Evolutionary conservation across 2,797 vertebrate genomes (phyloP).

Genomic region (Tachyglossus aculeatus): DNA sequence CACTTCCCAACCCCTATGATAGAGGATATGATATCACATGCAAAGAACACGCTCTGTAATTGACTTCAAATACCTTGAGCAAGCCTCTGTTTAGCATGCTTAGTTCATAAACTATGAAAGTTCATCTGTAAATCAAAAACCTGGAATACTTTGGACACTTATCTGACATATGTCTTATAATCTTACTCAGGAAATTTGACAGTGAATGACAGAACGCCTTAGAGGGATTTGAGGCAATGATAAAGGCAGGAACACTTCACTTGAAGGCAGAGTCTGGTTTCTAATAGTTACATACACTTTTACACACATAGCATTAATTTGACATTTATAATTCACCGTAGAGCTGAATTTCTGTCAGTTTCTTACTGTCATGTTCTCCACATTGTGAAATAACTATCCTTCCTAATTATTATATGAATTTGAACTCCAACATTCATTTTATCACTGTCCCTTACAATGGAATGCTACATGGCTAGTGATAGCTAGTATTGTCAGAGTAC

Average conservation of each 20-base stretch:
- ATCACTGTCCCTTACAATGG: conserved; percentile 45
- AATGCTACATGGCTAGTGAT: conserved; percentile 38
- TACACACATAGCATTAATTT: conserved; percentile 73
- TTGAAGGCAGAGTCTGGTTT: conserved; percentile 58
- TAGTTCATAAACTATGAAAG: conserved; percentile 50
- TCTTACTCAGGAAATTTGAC: conserved; percentile 70
- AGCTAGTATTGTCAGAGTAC: conserved; percentile 40
- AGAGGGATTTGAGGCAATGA: conserved; percentile 69
- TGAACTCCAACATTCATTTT: conserved; percentile 68
- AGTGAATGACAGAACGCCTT: conserved; percentile 78
- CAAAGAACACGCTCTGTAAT: conserved; percentile 23
- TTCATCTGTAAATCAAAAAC: conserved; percentile 46
- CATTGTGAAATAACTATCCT: conserved; percentile 67
- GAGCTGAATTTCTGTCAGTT: conserved; percentile 73
- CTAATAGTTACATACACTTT: conserved; percentile 74
- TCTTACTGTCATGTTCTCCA: conserved; percentile 63
- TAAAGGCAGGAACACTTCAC: conserved; percentile 64
- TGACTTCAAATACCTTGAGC: conserved; percentile 53
- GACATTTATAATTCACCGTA: conserved; percentile 77
- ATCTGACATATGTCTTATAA: conserved; percentile 71
- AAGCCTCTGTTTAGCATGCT: conserved; percentile 46
- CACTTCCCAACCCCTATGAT: conserved; percentile 29
- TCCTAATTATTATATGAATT: conserved; percentile 75
- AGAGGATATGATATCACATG: conserved; percentile 53
- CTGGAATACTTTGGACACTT: conserved; percentile 72